Percentiles rank a stretch among this genome's conserved stretches.
Conservation (phyloP, 2,113 vertebrate species). For the Vicugna pacos region DNA sequence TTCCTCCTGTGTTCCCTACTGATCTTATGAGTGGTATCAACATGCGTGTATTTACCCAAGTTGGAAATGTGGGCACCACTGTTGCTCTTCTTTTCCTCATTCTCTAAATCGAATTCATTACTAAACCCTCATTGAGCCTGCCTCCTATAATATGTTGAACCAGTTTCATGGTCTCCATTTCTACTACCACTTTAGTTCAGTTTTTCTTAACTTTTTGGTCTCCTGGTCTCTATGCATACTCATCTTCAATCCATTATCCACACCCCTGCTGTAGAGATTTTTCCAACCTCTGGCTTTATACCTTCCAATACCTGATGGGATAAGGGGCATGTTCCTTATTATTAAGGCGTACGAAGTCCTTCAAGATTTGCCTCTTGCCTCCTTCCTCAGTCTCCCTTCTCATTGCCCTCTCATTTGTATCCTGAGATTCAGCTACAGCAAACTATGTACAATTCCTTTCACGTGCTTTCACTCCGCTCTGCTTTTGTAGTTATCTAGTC, state of each 20-base stretch:
- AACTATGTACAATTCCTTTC: background rate
- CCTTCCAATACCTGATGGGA: background rate
- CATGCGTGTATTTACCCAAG: background rate
- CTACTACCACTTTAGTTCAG: background rate
- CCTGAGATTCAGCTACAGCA: background rate
- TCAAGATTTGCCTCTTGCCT: constrained; percentile 5
- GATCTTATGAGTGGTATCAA: background rate
- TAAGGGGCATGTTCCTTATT: background rate
- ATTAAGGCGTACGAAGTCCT: constrained; percentile 12
- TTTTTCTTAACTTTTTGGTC: constrained; percentile 14
- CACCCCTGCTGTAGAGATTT: background rate
- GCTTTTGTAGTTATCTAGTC: background rate
- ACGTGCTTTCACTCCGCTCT: background rate
- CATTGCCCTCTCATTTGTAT: background rate
- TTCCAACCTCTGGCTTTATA: background rate
- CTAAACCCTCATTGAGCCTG: background rate
- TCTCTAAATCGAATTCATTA: constrained; percentile 21
- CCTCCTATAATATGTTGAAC: background rate
- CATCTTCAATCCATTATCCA: background rate
- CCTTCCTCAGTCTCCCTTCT: background rate
- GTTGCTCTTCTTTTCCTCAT: constrained; percentile 1
- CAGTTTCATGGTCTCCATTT: background rate
- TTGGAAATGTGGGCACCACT: background rate
- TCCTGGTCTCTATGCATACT: background rate
- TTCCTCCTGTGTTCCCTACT: background rate